phyloP scores from a whole-genome alignment of 2,888 invertebrate genomes.

The Dorcus parallelipipedus region DNA sequence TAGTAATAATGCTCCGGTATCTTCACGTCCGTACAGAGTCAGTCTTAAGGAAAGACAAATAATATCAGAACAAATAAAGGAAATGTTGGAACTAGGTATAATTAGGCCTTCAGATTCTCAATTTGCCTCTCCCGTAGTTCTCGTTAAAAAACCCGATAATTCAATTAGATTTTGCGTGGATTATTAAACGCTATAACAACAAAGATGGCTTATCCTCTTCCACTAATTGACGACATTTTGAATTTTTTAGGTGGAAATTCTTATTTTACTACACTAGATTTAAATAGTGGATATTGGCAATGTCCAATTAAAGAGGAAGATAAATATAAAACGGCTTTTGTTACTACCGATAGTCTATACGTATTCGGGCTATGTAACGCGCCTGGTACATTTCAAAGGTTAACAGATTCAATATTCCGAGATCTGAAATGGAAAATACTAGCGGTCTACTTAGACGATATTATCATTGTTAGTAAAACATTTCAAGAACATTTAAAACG shows the following conservation, averaged over 20 bases:
- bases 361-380: slow-evolving; percentile 24
- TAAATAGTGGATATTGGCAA: neutral
- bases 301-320: neutral
- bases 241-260: too few species aligned
- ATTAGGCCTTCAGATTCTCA: too few species aligned
- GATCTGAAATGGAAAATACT: slow-evolving; percentile 20
- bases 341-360: neutral
- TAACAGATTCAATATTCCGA: slow-evolving; percentile 24
- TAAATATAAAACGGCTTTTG: neutral
- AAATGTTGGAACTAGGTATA: too few species aligned
- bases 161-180: too few species aligned
- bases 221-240: too few species aligned
- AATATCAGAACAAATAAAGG: neutral
- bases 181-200: too few species aligned
- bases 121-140: too few species aligned
- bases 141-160: too few species aligned
- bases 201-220: too few species aligned
- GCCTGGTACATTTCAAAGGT: slow-evolving; percentile 27
- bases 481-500: slow-evolving; percentile 27
- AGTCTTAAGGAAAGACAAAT: slow-evolving; percentile 1
- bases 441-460: slow-evolving; percentile 29
- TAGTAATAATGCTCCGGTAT: neutral
- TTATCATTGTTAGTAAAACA: slow-evolving; percentile 25
- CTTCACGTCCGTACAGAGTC: neutral
- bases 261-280: neutral